Conservation (phyloP, 2,113 vertebrate species). For the Pristiophorus japonicus region DNA sequence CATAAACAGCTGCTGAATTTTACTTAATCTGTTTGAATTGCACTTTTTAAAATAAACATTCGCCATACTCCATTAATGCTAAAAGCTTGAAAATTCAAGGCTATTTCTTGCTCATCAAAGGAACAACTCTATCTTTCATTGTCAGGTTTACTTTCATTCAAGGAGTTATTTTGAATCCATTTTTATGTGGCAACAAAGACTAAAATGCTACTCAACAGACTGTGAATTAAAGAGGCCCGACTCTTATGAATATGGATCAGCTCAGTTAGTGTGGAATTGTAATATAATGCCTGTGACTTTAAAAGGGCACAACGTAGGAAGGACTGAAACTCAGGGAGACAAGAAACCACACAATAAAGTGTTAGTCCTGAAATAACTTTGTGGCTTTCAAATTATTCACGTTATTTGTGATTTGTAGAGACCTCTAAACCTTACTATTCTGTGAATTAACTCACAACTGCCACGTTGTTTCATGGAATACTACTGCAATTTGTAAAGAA, state of each 20-base stretch:
- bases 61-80: background rate
- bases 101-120: background rate
- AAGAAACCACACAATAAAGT: background rate
- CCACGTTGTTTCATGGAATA: background rate
- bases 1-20: background rate
- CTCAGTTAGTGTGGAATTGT: background rate
- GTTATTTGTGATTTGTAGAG: background rate
- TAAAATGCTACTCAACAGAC: background rate
- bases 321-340: background rate
- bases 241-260: background rate
- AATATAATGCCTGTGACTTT: background rate
- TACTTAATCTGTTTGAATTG: background rate
- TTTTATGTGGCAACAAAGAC: background rate
- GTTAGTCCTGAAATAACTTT: background rate
- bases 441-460: background rate
- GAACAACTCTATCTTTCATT: constrained; percentile 18
- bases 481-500: background rate
- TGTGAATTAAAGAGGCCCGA: no score
- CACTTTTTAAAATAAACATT: background rate
- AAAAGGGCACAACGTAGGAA: background rate
- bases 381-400: background rate
- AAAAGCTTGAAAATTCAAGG: constrained; percentile 21
- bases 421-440: background rate
- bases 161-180: constrained; percentile 10
- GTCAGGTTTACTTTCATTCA: background rate